These are phyloP conservation scores for Chironomus tepperi DNA, from an alignment of 1,140 invertebrate species.

Conservation along the genomic window DNA sequence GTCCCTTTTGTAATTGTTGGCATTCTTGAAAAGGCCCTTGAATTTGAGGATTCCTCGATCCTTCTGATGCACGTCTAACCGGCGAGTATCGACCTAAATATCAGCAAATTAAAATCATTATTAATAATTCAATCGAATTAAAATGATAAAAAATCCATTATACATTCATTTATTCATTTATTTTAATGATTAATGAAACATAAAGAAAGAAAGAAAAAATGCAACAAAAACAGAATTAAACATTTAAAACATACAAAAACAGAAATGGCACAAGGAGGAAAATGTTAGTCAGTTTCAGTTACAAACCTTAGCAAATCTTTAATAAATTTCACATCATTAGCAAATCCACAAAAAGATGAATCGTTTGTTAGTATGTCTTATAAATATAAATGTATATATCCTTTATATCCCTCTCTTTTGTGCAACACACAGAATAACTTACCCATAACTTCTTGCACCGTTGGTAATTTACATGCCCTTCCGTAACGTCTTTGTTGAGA, in stretches of 20 bases:
- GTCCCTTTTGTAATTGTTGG: slow-evolving; percentile 50
- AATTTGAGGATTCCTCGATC: slow-evolving; percentile 36
- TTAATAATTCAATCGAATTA: no score
- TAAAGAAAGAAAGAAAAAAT: no score
- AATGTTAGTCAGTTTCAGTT: neutral
- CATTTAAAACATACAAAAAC: neutral
- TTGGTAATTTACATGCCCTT: slow-evolving; percentile 42
- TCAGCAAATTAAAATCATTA: neutral
- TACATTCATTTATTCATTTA: no score
- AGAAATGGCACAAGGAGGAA: neutral
- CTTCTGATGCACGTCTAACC: slow-evolving; percentile 73
- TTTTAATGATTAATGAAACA: no score
- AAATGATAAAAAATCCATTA: no score
- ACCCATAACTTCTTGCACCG: slow-evolving; percentile 48
- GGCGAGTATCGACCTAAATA: slow-evolving; percentile 78
- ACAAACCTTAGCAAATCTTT: neutral
- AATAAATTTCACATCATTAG: no score
- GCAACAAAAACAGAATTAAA: no score
- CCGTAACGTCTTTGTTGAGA: slow-evolving; percentile 31
- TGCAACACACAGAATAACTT: slow-evolving; percentile 32
- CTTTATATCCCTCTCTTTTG: neutral
- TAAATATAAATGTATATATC: no score
- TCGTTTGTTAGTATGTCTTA: neutral
- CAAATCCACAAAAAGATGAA: neutral
- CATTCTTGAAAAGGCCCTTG: slow-evolving; percentile 60